These are phyloP conservation scores for Rhynchonema sp. DNA, from an alignment of 2,888 invertebrate genomes.

Conservation along the genomic window DNA sequence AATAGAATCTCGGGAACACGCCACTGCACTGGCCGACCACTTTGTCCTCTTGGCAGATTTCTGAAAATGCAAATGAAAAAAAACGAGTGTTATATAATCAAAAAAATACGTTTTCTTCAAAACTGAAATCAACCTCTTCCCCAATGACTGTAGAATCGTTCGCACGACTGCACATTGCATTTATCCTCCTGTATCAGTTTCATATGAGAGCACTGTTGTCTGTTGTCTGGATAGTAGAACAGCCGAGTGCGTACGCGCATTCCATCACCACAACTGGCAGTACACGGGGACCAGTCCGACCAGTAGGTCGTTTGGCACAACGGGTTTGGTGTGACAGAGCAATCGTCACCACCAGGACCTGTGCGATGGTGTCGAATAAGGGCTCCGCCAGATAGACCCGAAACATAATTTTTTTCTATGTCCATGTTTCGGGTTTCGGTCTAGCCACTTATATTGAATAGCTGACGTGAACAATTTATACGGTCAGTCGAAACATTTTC, in stretches of 20 bases:
- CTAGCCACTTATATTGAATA: too few species aligned
- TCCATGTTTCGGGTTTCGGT: too few species aligned
- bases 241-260: slow-evolving; percentile 40
- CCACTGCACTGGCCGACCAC: slow-evolving; percentile 72
- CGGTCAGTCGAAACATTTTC: too few species aligned
- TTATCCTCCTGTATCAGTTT: slow-evolving; percentile 24
- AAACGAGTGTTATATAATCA: background rate
- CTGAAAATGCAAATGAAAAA: slow-evolving; percentile 33
- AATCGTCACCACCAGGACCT: slow-evolving; percentile 24
- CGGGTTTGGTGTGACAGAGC: slow-evolving; percentile 22
- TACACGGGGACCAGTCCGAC: slow-evolving; percentile 35
- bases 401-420: too few species aligned
- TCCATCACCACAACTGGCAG: slow-evolving; percentile 8
- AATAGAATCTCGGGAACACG: slow-evolving; percentile 67
- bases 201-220: slow-evolving; percentile 12
- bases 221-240: slow-evolving; percentile 25
- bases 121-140: slow-evolving; percentile 16
- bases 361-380: too few species aligned
- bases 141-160: slow-evolving; percentile 18
- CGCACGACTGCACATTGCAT: slow-evolving; percentile 21
- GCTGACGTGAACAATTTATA: too few species aligned
- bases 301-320: slow-evolving; percentile 26
- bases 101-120: background rate
- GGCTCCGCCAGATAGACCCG: too few species aligned
- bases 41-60: slow-evolving; percentile 57